Evolutionary conservation across 2,888 invertebrate species (phyloP), one percentile per base, ranked within the genome.

Genomic region (Synergus itoensis): DNA sequence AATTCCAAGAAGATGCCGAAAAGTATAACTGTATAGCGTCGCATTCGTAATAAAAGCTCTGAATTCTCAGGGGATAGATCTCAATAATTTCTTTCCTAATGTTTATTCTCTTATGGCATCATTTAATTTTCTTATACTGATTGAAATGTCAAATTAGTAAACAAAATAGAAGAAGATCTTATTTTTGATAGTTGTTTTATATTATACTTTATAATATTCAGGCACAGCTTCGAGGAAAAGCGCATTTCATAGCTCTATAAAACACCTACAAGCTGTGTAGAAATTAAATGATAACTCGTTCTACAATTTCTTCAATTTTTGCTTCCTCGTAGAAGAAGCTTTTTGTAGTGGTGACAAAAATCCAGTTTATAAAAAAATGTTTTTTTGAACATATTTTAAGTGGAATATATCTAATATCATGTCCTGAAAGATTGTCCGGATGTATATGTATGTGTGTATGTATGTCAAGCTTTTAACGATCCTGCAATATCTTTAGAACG

Each of bases 1-100:
- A 73, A 73, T 73, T 73, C 69, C 53, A 28, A 67, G n/a, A 67
- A 73, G 53, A 41, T 4, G 64, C 16, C 48, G 36, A 67, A 45
- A 67, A 69, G 67, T 45, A 65, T 41, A 43, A 12, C 18, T 43
- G 43, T 14, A 69, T 45, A 69, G 4, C n/a, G 65, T n/a, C 43
- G 43, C 65, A 12, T 8, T 45, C 45, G 67, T 69, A 28, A 45
- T 21, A 48, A 14, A 5, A 45, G 14, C 36, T 16, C n/a, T 48
- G n/a, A 69, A 48, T 48, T 53, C 69, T 28, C 48, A 36, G 16
- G 28, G 69, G 69, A 69, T 48, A 16, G 9, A 48, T 14, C 3
- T 7, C 28, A 28, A 28, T n/a, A 48, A 69, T 69, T 48, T 69
- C 8, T 48, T 48, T 12, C 12, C 9, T 67, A 7, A 43, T 43